These are phyloP conservation scores for Styela clava DNA, from an alignment of 23 tunicate genomes.

Conservation along the genomic window DNA sequence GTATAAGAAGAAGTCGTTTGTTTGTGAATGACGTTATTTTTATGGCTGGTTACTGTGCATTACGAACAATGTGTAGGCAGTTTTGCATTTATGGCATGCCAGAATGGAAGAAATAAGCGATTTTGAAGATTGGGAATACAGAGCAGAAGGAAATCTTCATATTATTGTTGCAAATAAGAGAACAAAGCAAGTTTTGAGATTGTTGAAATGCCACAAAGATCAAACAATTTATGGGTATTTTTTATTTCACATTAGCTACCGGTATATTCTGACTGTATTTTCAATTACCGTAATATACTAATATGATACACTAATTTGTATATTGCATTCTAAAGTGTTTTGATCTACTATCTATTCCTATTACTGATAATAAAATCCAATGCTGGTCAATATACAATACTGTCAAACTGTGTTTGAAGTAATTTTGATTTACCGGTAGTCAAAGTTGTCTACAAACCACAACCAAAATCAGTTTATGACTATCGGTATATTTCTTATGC, in stretches of 20 bases:
- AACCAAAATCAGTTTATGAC: too few relatives aligned
- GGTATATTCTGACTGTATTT: too few relatives aligned
- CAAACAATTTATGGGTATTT: slow-evolving; percentile 18
- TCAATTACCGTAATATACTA: neutral
- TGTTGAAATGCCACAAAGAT: slow-evolving; percentile 40
- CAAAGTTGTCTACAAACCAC: too few relatives aligned
- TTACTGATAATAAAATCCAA: too few relatives aligned
- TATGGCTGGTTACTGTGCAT: neutral
- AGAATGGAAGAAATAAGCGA: slow-evolving; percentile 21
- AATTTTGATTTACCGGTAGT: too few relatives aligned
- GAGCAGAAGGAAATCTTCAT: slow-evolving; percentile 92
- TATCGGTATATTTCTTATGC: too few relatives aligned
- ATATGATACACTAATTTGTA: neutral
- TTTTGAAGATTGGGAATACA: slow-evolving; percentile 65
- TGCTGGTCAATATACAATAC: too few relatives aligned
- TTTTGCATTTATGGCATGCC: neutral
- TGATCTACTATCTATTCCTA: neutral
- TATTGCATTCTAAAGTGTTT: neutral
- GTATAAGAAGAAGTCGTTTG: neutral
- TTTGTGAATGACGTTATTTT: neutral
- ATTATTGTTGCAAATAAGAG: slow-evolving; percentile 56
- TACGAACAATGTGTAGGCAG: neutral
- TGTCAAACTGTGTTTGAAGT: too few relatives aligned
- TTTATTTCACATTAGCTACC: neutral
- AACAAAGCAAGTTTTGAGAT: slow-evolving; percentile 59